Conservation (phyloP, 2,888 invertebrate genomes). For the Chirona hameri region DNA sequence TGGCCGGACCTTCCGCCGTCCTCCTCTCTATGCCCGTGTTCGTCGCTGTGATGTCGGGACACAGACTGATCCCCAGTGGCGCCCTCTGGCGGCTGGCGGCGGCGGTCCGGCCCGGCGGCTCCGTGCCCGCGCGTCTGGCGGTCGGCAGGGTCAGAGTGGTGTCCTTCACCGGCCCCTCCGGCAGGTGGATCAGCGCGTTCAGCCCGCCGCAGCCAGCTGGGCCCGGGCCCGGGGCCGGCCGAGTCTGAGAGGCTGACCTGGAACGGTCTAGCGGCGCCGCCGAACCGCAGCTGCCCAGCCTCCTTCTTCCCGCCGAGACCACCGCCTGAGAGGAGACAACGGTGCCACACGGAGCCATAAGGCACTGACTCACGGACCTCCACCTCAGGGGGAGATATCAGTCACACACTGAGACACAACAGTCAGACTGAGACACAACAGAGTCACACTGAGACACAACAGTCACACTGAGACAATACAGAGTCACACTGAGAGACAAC, state of each 20-base stretch:
- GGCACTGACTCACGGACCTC: too few species aligned
- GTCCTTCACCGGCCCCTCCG: background rate
- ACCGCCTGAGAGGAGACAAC: conserved; percentile 67
- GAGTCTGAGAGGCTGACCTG: conserved; percentile 41
- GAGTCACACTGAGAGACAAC: too few species aligned
- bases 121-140: background rate
- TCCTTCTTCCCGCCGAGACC: conserved; percentile 82
- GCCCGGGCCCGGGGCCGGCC: background rate
- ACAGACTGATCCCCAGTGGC: too few species aligned
- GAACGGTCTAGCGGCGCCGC: conserved; percentile 73
- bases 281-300: conserved; percentile 82
- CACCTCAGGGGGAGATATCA: too few species aligned
- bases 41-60: too few species aligned
- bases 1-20: background rate
- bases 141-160: background rate
- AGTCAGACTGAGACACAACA: too few species aligned
- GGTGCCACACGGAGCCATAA: too few species aligned
- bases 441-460: too few species aligned
- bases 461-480: too few species aligned
- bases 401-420: too few species aligned
- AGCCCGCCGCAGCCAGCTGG: background rate
- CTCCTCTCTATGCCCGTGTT: too few species aligned
- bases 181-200: background rate
- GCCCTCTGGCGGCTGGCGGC: background rate
- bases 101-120: background rate